Evolutionary conservation across 1,140 invertebrate genomes (phyloP).

Genomic region (Temnothorax curvispinosus): DNA sequence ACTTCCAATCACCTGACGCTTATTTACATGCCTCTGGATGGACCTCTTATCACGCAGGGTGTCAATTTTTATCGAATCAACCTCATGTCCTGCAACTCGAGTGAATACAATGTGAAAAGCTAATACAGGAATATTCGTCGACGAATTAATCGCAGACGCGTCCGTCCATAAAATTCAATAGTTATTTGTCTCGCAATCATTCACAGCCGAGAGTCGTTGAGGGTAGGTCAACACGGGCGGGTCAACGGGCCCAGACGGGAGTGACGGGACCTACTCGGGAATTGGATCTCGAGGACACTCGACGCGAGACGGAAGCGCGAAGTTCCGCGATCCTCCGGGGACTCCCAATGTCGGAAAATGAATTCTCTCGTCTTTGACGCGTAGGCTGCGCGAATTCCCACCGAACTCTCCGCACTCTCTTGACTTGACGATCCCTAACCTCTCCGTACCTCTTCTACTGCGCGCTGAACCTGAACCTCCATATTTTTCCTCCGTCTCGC

Average conservation of each 20-base stretch:
- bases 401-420: not conserved
- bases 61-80: constrained; percentile 11
- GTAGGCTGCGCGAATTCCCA: not conserved
- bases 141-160: not conserved
- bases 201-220: not conserved
- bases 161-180: not conserved
- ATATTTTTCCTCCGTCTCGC: too few relatives aligned
- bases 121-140: not conserved
- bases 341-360: not conserved
- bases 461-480: too few relatives aligned
- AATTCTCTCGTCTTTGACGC: not conserved
- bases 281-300: not conserved
- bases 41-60: constrained; percentile 29
- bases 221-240: not conserved
- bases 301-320: not conserved
- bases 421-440: not conserved
- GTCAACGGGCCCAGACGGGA: too few relatives aligned
- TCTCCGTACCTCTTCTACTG: not conserved
- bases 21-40: constrained; percentile 67
- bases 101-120: not conserved
- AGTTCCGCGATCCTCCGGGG: not conserved
- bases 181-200: not conserved
- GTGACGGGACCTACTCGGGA: not conserved
- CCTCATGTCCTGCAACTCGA: not conserved
- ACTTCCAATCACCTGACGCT: constrained; percentile 62